Base-by-base conservation (phyloP, 2,113 vertebrate genomes). In the Alces alces region DNA sequence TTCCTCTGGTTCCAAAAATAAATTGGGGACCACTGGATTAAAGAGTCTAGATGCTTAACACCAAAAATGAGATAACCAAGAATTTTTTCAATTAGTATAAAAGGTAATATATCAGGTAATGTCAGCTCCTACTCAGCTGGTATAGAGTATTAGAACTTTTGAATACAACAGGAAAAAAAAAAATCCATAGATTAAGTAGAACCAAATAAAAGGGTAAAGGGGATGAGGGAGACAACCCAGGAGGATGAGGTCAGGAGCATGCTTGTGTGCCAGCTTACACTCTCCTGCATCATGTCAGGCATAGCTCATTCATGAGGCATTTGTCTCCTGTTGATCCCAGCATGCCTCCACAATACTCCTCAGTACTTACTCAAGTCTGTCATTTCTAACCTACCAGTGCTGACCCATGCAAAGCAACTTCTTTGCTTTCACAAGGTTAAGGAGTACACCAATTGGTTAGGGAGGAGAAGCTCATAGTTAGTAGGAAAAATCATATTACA, bases 211-310 rank as follows among this genome's bases (percentile, higher is more conserved):
- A 70, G 23, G 23, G 23, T 61, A 52, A 43, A 2, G 6, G n/a
- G 16, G 9, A 27, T 3, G 36, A 6, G 19, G 33, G 73, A 14
- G n/a, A 55, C 2, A 10, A 7, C 5, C 7, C 11, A 47, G 27
- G 30, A 92, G 39, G 30, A 93, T 16, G 23, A 52, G 12, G 39
- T 30, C 14, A 45, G 79, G 21, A 15, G 19, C 9, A 2, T 21
- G 1, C 0, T 2, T 5, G 1, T 5, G 36, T 28, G 28, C 21
- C 23, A 36, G 19, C 7, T 16, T 5, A 33, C 0, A 3, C 12
- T 23, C 3, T 11, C 45, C 7, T 2, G 17, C 13, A 39, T 3
- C 7, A 43, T 3, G 12, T 30, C 3, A 23, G 33, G 15, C 10
- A 0, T 1, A 43, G 4, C 55, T 39, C 5, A 70, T 25, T 36